Conservation (phyloP, 2,888 invertebrate genomes). For the Neoascia interrupta region DNA sequence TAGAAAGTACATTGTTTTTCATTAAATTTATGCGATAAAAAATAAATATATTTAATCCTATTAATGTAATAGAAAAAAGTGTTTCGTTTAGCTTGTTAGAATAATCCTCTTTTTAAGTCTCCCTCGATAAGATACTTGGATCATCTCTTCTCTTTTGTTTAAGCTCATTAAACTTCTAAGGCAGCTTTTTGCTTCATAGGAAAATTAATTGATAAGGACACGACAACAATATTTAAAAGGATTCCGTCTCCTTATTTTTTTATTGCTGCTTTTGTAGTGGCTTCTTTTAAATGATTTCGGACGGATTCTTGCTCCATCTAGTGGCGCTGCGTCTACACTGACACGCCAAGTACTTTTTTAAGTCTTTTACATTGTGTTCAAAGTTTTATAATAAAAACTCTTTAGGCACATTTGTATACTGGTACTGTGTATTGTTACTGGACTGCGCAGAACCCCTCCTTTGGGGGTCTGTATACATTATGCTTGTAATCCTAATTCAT, state of each 20-base stretch:
- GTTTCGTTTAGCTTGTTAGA: slow-evolving; percentile 24
- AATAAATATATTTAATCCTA: slow-evolving; percentile 47
- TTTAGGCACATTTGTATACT: slow-evolving; percentile 61
- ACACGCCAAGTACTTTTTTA: slow-evolving; percentile 1
- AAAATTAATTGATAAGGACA: slow-evolving; percentile 14
- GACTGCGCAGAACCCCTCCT: slow-evolving; percentile 8
- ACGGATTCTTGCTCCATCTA: slow-evolving; percentile 30
- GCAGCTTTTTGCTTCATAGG: slow-evolving; percentile 60
- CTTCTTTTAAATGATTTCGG: slow-evolving; percentile 11
- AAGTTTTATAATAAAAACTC: not conserved
- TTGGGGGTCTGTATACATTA: not conserved
- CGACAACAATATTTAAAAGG: slow-evolving; percentile 8
- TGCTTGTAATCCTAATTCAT: slow-evolving; percentile 8
- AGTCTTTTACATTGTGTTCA: slow-evolving; percentile 57
- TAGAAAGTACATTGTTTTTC: slow-evolving; percentile 56
- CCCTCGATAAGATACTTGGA: slow-evolving; percentile 15
- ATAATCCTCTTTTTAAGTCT: slow-evolving; percentile 5
- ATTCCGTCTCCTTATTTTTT: not conserved
- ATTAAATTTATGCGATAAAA: not conserved
- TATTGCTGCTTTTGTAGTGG: slow-evolving; percentile 31
- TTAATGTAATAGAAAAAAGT: slow-evolving; percentile 68
- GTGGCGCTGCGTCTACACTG: not conserved
- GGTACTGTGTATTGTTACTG: slow-evolving; percentile 57
- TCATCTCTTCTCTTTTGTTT: not conserved
- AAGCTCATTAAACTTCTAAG: slow-evolving; percentile 43